Base-by-base conservation (phyloP, 2,113 vertebrate species). In the Carassius auratus region DNA sequence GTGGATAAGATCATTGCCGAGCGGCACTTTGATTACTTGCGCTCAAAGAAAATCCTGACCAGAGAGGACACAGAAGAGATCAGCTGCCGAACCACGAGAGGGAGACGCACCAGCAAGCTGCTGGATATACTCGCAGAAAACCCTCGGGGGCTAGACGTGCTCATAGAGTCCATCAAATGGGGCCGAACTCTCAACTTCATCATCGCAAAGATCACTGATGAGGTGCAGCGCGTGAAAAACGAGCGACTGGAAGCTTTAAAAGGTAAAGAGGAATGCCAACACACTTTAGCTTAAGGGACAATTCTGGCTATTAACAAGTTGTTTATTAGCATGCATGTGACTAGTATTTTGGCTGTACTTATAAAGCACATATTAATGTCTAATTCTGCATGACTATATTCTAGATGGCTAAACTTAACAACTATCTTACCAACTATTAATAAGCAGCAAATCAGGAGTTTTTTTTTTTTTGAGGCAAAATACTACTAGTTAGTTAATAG, bases 1-100 rank as follows among this genome's bases (percentile, higher is more conserved):
- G 97, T 97, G 83, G 96, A 97, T 59, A 99, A 97, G 93, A 97
- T 99, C 90, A 95, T 97, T 86, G 98, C 98, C 0, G 97, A 98
- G 76, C 96, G 98, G 85, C 98, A 99, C 89, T 97, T 98, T 59
- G 98, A 99, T 92, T 99, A 95, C 90, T 93, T 99, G 0, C 97
- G 98, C 33, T 97, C 98, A 3, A 96, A 95, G 88, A 96, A 96
- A 94, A 97, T 99, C 90, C 93, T 99, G 85, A 98, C 96, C 0
- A 94, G 96, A 86, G 98, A 99, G 52, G 98, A 99, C 30, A 95
- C 97, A 0, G 98, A 99, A 92, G 98, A 99, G 89, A 98, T 99
- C 92, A 95, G 94, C 93, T 96, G 96, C 90, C 93, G 95, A 91
- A 95, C 93, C 85, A 98, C 97, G 0, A 96, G 96, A 81, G 95